A percentile compares a stretch with the other conserved stretches of the same genome.
These are phyloP conservation scores for Stenoptilia bipunctidactyla DNA, from an alignment of 2,888 invertebrate genomes.

Conservation along the genomic window DNA sequence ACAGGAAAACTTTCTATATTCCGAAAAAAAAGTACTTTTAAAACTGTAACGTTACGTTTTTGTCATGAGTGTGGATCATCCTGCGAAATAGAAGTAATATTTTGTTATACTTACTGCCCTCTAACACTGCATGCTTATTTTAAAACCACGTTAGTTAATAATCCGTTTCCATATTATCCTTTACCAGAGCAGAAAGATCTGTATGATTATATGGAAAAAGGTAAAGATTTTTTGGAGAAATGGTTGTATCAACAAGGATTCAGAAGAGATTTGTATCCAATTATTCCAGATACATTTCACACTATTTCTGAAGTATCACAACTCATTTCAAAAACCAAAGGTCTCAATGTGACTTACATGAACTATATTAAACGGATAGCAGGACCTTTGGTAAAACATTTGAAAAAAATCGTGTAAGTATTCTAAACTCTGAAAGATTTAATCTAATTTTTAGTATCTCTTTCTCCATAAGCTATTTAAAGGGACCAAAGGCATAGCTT, in stretches of 20 bases:
- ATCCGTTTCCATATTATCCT: conserved; percentile 55
- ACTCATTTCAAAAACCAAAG: conserved; percentile 36
- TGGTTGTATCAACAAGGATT: conserved; percentile 65
- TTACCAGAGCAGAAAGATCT: conserved; percentile 28
- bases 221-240: conserved; percentile 44
- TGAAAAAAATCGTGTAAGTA: too few species aligned
- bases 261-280: conserved; percentile 52
- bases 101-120: conserved; percentile 46
- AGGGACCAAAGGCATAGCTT: too few species aligned
- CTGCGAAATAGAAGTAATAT: conserved; percentile 46
- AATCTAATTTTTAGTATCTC: too few species aligned
- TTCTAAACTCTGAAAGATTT: too few species aligned
- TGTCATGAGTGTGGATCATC: conserved; percentile 35
- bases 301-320: conserved; percentile 39
- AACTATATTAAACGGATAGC: conserved; percentile 52
- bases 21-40: too few species aligned
- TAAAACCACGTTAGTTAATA: conserved; percentile 27
- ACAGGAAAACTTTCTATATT: conserved; percentile 17
- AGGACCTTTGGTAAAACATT: conserved; percentile 46
- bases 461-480: too few species aligned
- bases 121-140: conserved; percentile 40
- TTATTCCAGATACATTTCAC: conserved; percentile 55
- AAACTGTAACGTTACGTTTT: not conserved
- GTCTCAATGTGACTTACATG: conserved; percentile 49
- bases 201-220: conserved; percentile 38